Base-by-base conservation (phyloP, 2,888 invertebrate genomes). In the Tethea ocularis region DNA sequence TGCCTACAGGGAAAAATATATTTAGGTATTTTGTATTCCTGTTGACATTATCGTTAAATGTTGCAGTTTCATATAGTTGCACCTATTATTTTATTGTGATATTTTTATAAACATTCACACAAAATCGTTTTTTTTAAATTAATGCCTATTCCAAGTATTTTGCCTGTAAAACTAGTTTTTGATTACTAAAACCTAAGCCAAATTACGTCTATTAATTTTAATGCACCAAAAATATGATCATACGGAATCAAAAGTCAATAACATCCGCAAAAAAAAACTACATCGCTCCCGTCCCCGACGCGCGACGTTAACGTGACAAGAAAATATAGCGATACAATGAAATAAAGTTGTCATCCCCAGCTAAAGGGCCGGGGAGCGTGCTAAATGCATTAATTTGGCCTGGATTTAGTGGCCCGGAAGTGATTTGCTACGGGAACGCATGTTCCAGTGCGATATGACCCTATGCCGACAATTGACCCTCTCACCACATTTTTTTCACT, bases 361-460 rank as follows among this genome's bases (percentile, higher is more conserved):
- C 80, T 75, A 80, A 83, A 82, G 82, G 78, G 86, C 72, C 81
- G 74, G 88, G 87, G 89, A 91, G 92, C 91, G 92, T 92, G 92
- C 88, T 92, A 92, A 93, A 93, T 91, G 91, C 92, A 92, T 92
- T 92, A 93, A 91, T 93, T 93, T 92, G 85, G 89, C 91, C 91
- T 91, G 91, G 80, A 91, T 88, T 92, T 92, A 93, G 93, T 93
- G 93, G 93, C 77, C 89, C 92, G 92, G 92, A 93, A 93, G 91
- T 91, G 93, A 93, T 92, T 92, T 92, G 93, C 91, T 86, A 91
- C 92, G 92, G 91, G 91, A 92, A 91, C 88, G 88, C 87, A 90
- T 89, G 89, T 86, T 83, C 78, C 72, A 80, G 69, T 68, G 74
- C 83, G 89, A 88, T 88, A 88, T 89, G 88, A 87, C 91, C 88